These are phyloP conservation scores for Drosophila obscura DNA, from an alignment of 1,140 invertebrate genomes.

Conservation along the genomic window DNA sequence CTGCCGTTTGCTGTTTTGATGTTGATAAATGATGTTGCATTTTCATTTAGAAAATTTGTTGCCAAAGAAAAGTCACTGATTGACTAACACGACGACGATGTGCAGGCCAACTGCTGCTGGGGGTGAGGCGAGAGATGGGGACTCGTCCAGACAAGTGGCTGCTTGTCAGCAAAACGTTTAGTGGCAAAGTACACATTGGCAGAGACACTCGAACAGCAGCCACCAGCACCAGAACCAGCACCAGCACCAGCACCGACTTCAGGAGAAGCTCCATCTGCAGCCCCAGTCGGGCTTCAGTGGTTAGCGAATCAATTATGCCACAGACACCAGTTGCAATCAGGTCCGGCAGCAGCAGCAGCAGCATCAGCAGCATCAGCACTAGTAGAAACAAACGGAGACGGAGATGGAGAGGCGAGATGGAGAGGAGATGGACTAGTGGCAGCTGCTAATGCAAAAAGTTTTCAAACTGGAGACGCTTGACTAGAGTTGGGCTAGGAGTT, in stretches of 20 bases:
- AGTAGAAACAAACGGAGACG: slow-evolving; percentile 19
- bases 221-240: neutral
- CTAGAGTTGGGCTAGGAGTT: neutral
- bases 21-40: slow-evolving; percentile 82
- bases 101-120: slow-evolving; percentile 38
- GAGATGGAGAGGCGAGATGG: slow-evolving; percentile 5
- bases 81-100: slow-evolving; percentile 67
- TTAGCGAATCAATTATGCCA: slow-evolving; percentile 77
- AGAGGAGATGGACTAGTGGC: slow-evolving; percentile 35
- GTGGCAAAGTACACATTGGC: slow-evolving; percentile 61
- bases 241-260: neutral
- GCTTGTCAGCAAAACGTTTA: slow-evolving; percentile 81
- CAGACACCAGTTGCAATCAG: slow-evolving; percentile 73
- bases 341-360: slow-evolving; percentile 19
- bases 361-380: neutral
- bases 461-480: slow-evolving; percentile 38
- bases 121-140: slow-evolving; percentile 9
- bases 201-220: slow-evolving; percentile 23
- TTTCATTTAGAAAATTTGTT: slow-evolving; percentile 80
- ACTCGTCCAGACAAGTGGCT: slow-evolving; percentile 60
- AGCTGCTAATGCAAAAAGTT: slow-evolving; percentile 77
- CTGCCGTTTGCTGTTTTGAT: slow-evolving; percentile 76
- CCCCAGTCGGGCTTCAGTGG: slow-evolving; percentile 35
- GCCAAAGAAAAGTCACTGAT: slow-evolving; percentile 79
- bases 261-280: neutral